Evolutionary conservation across 2,888 invertebrate genomes (phyloP).

Genomic region (Adelognathus sp.): DNA sequence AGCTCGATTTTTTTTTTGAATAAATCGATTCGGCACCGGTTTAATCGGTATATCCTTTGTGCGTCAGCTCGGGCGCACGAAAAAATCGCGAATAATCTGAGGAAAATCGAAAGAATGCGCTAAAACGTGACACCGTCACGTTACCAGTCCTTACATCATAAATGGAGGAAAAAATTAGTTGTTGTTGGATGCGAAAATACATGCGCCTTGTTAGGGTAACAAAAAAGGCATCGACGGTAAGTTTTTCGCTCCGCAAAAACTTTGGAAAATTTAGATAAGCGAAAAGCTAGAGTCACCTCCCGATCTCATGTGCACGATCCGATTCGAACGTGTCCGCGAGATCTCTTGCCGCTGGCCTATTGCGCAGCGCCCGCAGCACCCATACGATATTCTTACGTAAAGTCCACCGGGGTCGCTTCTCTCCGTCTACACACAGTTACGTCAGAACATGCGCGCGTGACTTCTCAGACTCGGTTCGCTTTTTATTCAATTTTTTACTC

Average conservation of each 20-base stretch:
- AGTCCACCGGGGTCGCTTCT: slow-evolving; percentile 3
- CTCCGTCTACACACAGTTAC: slow-evolving; percentile 32
- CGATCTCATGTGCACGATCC: slow-evolving; percentile 27
- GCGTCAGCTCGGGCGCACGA: no score
- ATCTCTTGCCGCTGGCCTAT: slow-evolving; percentile 48
- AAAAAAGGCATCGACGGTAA: no score
- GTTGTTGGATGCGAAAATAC: no score
- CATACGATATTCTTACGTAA: slow-evolving; percentile 40
- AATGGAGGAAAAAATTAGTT: no score
- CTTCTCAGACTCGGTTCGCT: slow-evolving; percentile 22
- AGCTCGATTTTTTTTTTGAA: no score
- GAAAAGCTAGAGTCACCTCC: background rate
- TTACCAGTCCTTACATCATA: no score
- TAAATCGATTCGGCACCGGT: no score
- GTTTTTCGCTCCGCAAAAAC: background rate
- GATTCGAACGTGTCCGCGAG: slow-evolving; percentile 22
- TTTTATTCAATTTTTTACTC: slow-evolving; percentile 9
- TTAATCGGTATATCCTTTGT: no score
- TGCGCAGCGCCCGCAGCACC: slow-evolving; percentile 51
- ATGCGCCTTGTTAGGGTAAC: no score
- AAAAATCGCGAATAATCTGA: no score
- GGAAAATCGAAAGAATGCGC: no score
- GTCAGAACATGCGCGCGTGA: slow-evolving; percentile 40
- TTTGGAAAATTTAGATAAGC: background rate
- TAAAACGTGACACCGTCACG: no score